These are phyloP conservation scores for Xylocampa areola DNA, from an alignment of 2,888 invertebrate species.

Conservation along the genomic window DNA sequence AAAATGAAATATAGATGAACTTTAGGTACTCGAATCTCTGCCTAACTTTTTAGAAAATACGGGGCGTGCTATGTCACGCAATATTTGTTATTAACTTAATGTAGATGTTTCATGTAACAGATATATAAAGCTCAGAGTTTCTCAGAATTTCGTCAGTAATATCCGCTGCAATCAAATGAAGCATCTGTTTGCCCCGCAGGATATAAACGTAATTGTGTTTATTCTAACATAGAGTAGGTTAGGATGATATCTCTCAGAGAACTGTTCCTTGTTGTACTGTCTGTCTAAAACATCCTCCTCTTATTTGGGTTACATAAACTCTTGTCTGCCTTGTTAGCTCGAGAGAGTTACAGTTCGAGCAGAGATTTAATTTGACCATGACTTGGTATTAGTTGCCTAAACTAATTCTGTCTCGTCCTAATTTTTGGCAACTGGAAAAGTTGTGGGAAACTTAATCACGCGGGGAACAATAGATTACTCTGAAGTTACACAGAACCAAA, in stretches of 20 bases:
- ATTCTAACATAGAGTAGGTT: background rate
- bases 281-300: background rate
- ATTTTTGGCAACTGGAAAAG: conserved; percentile 17
- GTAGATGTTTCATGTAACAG: background rate
- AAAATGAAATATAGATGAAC: no score
- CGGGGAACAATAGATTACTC: conserved; percentile 30
- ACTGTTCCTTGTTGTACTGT: background rate
- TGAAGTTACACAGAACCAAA: conserved; percentile 35
- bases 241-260: background rate
- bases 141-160: background rate
- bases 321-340: conserved; percentile 5
- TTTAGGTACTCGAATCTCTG: no score
- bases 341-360: conserved; percentile 4
- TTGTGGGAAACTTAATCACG: conserved; percentile 29
- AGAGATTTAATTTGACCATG: conserved; percentile 26
- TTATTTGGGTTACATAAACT: conserved; percentile 11
- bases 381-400: conserved; percentile 24
- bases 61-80: no score
- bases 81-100: no score
- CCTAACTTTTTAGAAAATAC: no score
- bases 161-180: conserved; percentile 5
- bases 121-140: background rate
- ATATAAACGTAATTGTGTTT: background rate
- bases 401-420: conserved; percentile 24
- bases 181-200: background rate